Evolutionary conservation across 2,113 vertebrate species (phyloP), one percentile per base, ranked within the genome.

Genomic region (Erythrocebus patas): DNA sequence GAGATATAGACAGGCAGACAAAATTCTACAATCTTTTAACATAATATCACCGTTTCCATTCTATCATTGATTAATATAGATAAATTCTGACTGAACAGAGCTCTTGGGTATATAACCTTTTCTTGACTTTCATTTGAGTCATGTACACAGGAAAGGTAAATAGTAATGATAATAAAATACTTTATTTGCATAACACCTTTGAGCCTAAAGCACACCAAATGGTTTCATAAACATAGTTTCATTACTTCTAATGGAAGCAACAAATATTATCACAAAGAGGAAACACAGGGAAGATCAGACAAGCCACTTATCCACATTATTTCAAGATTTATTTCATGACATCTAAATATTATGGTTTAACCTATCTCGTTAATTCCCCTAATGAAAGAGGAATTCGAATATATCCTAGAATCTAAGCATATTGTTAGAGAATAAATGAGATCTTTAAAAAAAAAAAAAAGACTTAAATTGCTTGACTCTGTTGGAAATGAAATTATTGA

Each of bases 61-160:
- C 52, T 76, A 16, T 89, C 40, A 93, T 35, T 93, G 22, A 93
- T 57, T 70, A 94, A 82, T 55, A 83, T 59, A 93, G 93, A 73
- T 78, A 90, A 80, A 91, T 87, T 95, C 35, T 66, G 22, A 78
- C 25, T 86, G 64, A 78, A 17, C 30, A 52, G 0, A 43, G 4
- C 17, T 93, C 70, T 57, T 48, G 68, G 10, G 5, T 3, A 18
- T 22, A 38, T 40, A 91, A 89, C 3, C 0, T 89, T 78, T 73
- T 25, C 38, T 64, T 89, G 52, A 91, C 52, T 91, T 95, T 82
- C 32, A 78, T 72, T 81, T 85, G 12, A 78, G 22, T 80, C 78
- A n/a, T 32, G 5, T 79, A 43, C 11, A 57, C 6, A 78, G 83
- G 16, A 93, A 81, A 91, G 40, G 3, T 88, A 11, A 4, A 45